These are phyloP conservation scores for Tyto alba DNA, from an alignment of 2,113 vertebrate genomes.

Conservation along the genomic window DNA sequence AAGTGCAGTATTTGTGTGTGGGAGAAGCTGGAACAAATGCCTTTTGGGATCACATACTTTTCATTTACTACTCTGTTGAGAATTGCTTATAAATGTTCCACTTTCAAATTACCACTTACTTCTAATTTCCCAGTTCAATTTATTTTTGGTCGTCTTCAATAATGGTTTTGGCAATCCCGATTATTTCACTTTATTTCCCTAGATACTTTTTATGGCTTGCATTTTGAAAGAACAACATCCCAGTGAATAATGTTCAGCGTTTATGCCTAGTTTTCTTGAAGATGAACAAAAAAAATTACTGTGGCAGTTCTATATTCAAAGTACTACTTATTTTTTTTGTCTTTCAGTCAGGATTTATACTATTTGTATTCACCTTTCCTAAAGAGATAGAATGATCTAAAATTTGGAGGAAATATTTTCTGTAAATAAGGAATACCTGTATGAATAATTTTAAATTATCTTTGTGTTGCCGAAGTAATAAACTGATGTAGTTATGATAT, in stretches of 20 bases:
- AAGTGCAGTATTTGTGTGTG: not conserved
- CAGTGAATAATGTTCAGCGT: not conserved
- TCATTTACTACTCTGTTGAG: not conserved
- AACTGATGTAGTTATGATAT: not conserved
- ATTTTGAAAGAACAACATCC: not conserved
- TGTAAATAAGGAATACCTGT: not conserved
- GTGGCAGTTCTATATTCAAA: not conserved
- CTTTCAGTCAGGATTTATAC: not conserved
- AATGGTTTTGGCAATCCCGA: not conserved
- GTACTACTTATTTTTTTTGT: not conserved
- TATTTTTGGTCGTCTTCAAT: not conserved
- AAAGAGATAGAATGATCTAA: not conserved
- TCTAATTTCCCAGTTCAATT: not conserved
- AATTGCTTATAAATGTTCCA: not conserved
- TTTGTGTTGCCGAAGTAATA: not conserved
- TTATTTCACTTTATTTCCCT: not conserved
- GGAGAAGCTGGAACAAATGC: not conserved
- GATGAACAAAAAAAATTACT: not conserved
- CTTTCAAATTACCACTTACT: not conserved
- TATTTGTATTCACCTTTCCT: not conserved
- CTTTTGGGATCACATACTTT: not conserved
- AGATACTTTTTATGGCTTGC: not conserved
- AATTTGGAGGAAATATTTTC: not conserved
- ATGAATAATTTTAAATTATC: constrained; percentile 10
- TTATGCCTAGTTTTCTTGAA: not conserved